Evolutionary conservation across 2,888 invertebrate species (phyloP).

Genomic region (Metopia argyrocephala): DNA sequence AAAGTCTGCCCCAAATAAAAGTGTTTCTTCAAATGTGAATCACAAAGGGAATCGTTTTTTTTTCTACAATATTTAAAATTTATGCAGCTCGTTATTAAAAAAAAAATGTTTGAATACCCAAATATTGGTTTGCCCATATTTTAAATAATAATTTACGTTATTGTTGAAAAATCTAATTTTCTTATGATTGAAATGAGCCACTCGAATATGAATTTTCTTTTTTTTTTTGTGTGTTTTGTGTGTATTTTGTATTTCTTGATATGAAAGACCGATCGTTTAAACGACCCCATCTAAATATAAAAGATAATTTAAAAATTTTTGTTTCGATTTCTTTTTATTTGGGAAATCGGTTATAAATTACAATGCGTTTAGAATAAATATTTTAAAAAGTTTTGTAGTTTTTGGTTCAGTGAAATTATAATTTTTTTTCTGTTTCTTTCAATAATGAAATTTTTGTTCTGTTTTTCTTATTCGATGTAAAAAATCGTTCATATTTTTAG

Average conservation of each 20-base stretch:
- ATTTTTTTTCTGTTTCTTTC: no score
- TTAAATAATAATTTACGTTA: conserved; percentile 57
- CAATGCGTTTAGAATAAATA: conserved; percentile 1
- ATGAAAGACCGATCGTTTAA: conserved; percentile 13
- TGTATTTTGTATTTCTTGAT: conserved; percentile 17
- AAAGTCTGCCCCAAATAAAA: not conserved
- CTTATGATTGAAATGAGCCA: conserved; percentile 62
- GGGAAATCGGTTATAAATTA: conserved; percentile 9
- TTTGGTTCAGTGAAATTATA: conserved; percentile 33
- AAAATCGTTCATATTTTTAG: conserved; percentile 8
- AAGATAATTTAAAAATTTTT: conserved; percentile 34
- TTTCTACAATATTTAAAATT: not conserved
- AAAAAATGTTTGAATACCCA: not conserved
- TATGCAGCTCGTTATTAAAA: not conserved
- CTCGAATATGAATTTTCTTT: conserved; percentile 39
- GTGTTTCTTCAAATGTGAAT: conserved; percentile 36
- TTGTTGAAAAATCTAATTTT: conserved; percentile 62
- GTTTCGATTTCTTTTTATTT: not conserved
- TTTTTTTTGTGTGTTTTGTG: no score
- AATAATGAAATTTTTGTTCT: conserved; percentile 40
- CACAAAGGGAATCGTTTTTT: not conserved
- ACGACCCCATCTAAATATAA: conserved; percentile 36
- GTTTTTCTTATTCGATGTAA: conserved; percentile 24
- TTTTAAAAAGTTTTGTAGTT: conserved; percentile 27
- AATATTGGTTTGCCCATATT: not conserved